A percentile compares a stretch with the other conserved stretches of the same genome.
Conservation (phyloP, 2,797 vertebrate genomes). For the Pelochelys cantorii region DNA sequence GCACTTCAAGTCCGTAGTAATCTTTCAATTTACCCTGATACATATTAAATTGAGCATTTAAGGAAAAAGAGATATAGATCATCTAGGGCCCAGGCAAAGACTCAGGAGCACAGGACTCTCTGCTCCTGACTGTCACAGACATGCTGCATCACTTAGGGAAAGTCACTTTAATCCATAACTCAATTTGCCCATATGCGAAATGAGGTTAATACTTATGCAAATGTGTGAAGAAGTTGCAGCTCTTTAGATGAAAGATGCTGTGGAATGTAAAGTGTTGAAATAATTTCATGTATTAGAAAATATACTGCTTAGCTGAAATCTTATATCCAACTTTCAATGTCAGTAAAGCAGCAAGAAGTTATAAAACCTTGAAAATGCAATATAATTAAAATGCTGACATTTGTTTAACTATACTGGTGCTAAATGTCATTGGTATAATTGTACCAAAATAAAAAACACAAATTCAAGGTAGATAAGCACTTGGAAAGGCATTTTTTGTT, state of each 20-base stretch:
- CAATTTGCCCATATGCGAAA: not conserved
- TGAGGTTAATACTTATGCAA: not conserved
- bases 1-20: not conserved
- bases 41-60: not conserved
- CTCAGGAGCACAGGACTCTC: not conserved
- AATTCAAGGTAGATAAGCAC: constrained; percentile 27
- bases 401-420: not conserved
- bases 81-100: not conserved
- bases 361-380: constrained; percentile 39
- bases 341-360: not conserved
- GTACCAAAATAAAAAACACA: constrained; percentile 25
- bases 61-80: not conserved
- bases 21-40: not conserved
- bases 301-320: not conserved
- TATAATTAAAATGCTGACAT: constrained; percentile 15
- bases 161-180: not conserved
- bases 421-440: constrained; percentile 48
- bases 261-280: not conserved
- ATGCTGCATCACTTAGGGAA: not conserved
- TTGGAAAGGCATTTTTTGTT: constrained; percentile 47
- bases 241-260: not conserved
- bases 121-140: not conserved
- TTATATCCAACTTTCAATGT: not conserved
- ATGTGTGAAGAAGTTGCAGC: not conserved
- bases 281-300: not conserved